Base-by-base conservation (phyloP, 2,888 invertebrate genomes). In the Zygaena filipendulae region DNA sequence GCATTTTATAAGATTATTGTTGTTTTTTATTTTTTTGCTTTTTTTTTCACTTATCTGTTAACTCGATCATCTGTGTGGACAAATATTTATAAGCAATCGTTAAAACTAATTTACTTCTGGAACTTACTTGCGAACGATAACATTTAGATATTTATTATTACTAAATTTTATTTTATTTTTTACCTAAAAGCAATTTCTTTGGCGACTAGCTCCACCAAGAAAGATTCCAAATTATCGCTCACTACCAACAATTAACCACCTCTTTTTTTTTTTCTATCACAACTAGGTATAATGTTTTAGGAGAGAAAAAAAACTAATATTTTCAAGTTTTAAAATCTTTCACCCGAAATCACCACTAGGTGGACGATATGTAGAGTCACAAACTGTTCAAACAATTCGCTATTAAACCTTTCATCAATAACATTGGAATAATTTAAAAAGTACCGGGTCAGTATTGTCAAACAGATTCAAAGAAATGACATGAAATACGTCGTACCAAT, bases 41-140 rank as follows among this genome's bases (percentile, higher is more conserved):
- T n/a, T n/a, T n/a, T n/a, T n/a, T n/a, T n/a, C n/a, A 52, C 47
- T 49, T 69, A 63, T 62, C 64, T 70, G 70, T 72, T 77, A 74
- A 71, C 64, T 70, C 67, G 68, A 57, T 67, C n/a, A 69, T 71
- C 61, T 63, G 67, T 69, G 71, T 77, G 77, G 77, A 79, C 79
- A 77, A 60, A 68, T 66, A n/a, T n/a, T n/a, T n/a, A n/a, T 46
- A 77, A 75, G 74, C 75, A 53, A 71, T 62, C n/a, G n/a, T 52
- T 75, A 74, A 56, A 63, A 66, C 71, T 74, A 75, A 66, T 59
- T 16, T 61, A 55, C 60, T 59, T 52, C 56, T 53, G 51, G 54
- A 60, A 59, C 59, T 69, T 70, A 75, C 61, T 72, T 72, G 77
- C 74, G 54, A 6, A 64, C 39, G 47, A 53, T 68, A 71, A 71